Evolutionary conservation across 2,113 vertebrate species (phyloP).

Genomic region (Solenodon paradoxus): DNA sequence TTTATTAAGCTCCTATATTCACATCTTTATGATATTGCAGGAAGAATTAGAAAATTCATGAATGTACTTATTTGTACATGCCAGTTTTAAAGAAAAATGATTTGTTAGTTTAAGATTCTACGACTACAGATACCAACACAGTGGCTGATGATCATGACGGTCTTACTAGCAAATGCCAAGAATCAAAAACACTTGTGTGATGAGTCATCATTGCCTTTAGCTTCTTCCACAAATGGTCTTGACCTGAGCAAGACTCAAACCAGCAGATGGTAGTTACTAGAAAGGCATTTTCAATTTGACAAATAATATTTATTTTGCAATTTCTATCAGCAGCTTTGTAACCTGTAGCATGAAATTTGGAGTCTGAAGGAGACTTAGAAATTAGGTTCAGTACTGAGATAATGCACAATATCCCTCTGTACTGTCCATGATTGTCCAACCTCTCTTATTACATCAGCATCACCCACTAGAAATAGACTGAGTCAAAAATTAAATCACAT

Average conservation of each 20-base stretch:
- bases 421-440: accelerated
- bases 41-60: slow-evolving; percentile 20
- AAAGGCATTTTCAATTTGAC: neutral
- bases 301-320: neutral
- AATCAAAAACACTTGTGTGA: slow-evolving; percentile 37
- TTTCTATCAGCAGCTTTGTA: neutral
- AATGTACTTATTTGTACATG: neutral
- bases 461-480: neutral
- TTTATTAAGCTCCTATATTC: neutral
- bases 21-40: neutral
- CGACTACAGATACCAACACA: neutral
- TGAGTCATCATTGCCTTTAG: slow-evolving; percentile 50
- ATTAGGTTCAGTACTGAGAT: neutral
- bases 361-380: neutral
- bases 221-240: slow-evolving; percentile 65
- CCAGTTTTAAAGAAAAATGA: neutral
- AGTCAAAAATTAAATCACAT: neutral
- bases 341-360: neutral
- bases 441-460: neutral
- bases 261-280: neutral
- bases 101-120: neutral
- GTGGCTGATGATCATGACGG: neutral
- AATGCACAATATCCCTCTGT: neutral
- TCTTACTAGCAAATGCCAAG: slow-evolving; percentile 51
- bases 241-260: slow-evolving; percentile 13